Evolutionary conservation across 1,140 invertebrate species (phyloP).

Genomic region (Heliothis virescens): DNA sequence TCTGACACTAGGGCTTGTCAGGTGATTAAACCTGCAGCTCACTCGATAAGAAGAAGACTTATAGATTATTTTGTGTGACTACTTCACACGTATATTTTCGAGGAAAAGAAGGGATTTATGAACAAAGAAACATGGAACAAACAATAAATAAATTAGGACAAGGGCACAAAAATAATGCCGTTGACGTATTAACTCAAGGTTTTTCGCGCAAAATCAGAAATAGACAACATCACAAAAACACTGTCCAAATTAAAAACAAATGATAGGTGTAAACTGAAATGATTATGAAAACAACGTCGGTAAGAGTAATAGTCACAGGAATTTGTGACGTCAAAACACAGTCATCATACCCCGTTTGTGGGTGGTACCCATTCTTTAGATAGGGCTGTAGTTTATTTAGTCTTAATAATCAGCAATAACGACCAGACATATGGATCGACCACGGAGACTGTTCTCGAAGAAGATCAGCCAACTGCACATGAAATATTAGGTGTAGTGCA

Average conservation of each 20-base stretch:
- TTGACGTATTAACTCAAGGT: not conserved
- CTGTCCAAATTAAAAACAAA: not conserved
- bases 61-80: too few species aligned
- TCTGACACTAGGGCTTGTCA: too few species aligned
- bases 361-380: conserved; percentile 4
- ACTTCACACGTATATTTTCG: too few species aligned
- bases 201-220: not conserved
- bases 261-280: not conserved
- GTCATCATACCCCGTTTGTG: conserved; percentile 8
- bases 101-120: too few species aligned
- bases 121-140: too few species aligned
- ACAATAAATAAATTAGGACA: too few species aligned
- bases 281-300: conserved; percentile 2
- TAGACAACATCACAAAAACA: not conserved
- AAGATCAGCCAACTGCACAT: too few species aligned
- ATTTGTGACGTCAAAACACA: conserved; percentile 12
- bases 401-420: not conserved
- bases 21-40: too few species aligned
- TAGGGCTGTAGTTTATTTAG: not conserved
- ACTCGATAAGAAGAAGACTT: too few species aligned
- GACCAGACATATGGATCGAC: not conserved
- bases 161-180: too few species aligned
- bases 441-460: too few species aligned
- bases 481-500: not conserved
- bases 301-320: conserved; percentile 3